Evolutionary conservation across 2,113 vertebrate species (phyloP), one percentile per base, ranked within the genome.

Genomic region (Rallus limicola): DNA sequence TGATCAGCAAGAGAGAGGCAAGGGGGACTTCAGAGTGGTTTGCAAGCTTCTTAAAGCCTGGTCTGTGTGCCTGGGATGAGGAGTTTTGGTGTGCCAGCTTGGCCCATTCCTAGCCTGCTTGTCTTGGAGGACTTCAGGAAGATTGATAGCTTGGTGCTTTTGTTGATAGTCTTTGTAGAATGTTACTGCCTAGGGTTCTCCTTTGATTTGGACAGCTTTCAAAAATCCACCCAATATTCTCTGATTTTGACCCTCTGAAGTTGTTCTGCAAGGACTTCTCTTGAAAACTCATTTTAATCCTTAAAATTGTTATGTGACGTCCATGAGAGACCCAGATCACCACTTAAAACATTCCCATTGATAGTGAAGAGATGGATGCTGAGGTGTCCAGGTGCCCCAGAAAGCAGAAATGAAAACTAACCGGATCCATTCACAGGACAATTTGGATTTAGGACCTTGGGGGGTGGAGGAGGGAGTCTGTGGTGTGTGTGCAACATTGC

Each of bases 181-280:
- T 86, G 50, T 42, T 81, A 26, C 64, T 70, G 76, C 59, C 44
- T 42, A 68, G 20, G 31, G 59, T 91, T 40, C 64, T 86, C 5
- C 16, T 75, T 89, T 71, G 72, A 13, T 67, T 74, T 91, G 77
- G 60, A 89, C 42, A 46, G 52, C 78, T 91, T 91, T 92, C 77
- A 91, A 42, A 88, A 89, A 42, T 50, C 81, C 8, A 4, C 80
- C 29, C 33, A 55, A 36, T 53, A 0, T 55, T 78, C 33, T 59
- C 53, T 0, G 0, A 1, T 87, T 87, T 52, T 71, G 60, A 46
- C 56, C 86, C 64, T 68, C 38, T 69, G 52, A 89, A 84, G 48
- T 46, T 29, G 20, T 74, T 88, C 38, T 79, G 53, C 42, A 10
- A 56, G 48, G 74, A 28, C 72, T 38, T 74, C 18, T 59, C 55